Conservation (phyloP, 2,888 invertebrate species). For the Falcaria lacertinaria region DNA sequence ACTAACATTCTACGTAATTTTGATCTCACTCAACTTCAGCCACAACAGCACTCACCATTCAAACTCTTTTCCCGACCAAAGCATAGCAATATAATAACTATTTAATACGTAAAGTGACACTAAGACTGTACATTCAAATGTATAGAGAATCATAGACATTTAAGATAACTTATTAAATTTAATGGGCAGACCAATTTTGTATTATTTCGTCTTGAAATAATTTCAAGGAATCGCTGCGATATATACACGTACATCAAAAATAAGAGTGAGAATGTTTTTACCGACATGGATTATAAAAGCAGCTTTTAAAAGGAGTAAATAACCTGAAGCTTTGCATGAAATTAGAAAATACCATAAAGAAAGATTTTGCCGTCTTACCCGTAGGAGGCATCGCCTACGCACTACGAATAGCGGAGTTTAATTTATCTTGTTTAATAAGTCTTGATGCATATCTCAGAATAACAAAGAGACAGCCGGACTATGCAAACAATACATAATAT, state of each 20-base stretch:
- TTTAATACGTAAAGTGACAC: neutral
- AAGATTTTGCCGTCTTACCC: slow-evolving; percentile 16
- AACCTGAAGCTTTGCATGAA: slow-evolving; percentile 20
- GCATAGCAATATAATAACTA: slow-evolving; percentile 34
- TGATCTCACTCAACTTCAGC: slow-evolving; percentile 48
- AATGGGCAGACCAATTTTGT: neutral
- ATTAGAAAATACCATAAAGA: slow-evolving; percentile 21
- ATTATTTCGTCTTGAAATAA: neutral
- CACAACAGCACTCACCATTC: slow-evolving; percentile 37
- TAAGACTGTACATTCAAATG: neutral
- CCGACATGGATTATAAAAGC: slow-evolving; percentile 12
- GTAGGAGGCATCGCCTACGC: neutral
- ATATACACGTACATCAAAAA: no score
- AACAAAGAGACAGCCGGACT: no score
- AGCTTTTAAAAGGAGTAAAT: slow-evolving; percentile 22
- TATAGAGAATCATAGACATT: slow-evolving; percentile 5
- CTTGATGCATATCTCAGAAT: no score
- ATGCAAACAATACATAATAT: no score
- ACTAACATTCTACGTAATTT: slow-evolving; percentile 48
- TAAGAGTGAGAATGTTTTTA: slow-evolving; percentile 5
- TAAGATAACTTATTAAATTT: neutral
- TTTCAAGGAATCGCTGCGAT: no score
- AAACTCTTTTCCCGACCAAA: slow-evolving; percentile 38
- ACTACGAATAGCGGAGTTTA: no score
- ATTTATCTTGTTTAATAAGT: no score